These are phyloP conservation scores for Micromys minutus DNA, from an alignment of 2,113 vertebrate genomes.

Conservation along the genomic window DNA sequence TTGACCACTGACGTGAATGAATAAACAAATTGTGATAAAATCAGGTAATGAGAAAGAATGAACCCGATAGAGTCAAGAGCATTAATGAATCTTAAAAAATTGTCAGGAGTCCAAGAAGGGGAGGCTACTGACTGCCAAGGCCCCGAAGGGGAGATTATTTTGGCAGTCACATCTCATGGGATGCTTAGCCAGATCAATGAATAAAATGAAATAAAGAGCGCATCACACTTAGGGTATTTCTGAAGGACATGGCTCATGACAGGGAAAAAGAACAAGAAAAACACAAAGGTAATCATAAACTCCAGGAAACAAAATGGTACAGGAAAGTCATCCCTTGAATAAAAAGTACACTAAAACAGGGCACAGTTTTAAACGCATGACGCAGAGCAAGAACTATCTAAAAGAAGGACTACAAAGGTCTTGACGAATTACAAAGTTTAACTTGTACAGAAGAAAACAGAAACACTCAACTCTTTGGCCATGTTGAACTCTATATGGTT, in stretches of 20 bases:
- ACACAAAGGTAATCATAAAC: constrained; percentile 55
- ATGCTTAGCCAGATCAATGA: background rate
- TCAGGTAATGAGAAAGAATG: background rate
- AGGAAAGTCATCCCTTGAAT: background rate
- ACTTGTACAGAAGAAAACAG: background rate
- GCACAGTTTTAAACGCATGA: background rate
- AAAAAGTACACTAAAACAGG: background rate
- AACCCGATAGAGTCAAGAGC: background rate
- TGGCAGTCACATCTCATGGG: background rate
- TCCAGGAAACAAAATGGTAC: constrained; percentile 40
- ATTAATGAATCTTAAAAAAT: constrained; percentile 1
- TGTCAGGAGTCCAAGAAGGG: background rate
- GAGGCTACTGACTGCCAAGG: background rate
- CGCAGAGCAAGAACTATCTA: background rate
- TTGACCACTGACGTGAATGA: background rate
- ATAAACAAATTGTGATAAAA: background rate
- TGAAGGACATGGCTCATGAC: constrained; percentile 1
- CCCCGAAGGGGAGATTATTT: background rate
- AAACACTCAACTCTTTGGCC: background rate
- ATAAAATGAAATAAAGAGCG: too few relatives aligned
- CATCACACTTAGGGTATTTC: background rate
- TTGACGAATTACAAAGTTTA: background rate
- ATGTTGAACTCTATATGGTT: background rate
- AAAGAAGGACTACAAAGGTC: background rate
- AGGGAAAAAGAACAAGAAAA: background rate